These are phyloP conservation scores for Caprella mutica DNA, from an alignment of 2,888 invertebrate species.

Conservation along the genomic window DNA sequence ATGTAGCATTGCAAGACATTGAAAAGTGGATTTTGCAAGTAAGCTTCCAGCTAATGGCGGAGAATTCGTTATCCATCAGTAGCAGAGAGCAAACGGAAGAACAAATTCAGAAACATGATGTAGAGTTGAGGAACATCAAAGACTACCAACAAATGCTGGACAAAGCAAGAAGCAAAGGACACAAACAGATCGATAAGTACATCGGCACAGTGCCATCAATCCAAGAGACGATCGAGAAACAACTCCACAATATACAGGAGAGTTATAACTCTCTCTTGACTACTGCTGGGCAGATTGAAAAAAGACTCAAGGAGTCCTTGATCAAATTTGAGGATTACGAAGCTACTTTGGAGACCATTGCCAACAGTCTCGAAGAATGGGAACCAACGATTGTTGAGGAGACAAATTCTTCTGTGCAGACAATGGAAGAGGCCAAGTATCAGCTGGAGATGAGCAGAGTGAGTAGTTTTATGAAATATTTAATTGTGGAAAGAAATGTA, in stretches of 20 bases:
- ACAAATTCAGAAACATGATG: constrained; percentile 76
- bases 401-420: constrained; percentile 61
- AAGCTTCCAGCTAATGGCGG: constrained; percentile 90
- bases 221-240: constrained; percentile 65
- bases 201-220: constrained; percentile 58
- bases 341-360: constrained; percentile 72
- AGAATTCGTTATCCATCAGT: constrained; percentile 83
- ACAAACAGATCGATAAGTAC: constrained; percentile 70
- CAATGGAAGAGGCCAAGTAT: constrained; percentile 48
- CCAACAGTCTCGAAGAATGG: constrained; percentile 64
- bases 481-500: too few species aligned
- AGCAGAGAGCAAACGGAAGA: constrained; percentile 82
- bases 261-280: constrained; percentile 80
- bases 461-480: too few species aligned
- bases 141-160: constrained; percentile 70
- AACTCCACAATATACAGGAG: constrained; percentile 79
- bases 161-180: constrained; percentile 69
- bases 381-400: constrained; percentile 61
- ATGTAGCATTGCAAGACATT: constrained; percentile 78
- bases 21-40: constrained; percentile 92
- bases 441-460: constrained; percentile 62
- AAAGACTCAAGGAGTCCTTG: constrained; percentile 71
- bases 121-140: constrained; percentile 51
- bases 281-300: constrained; percentile 81
- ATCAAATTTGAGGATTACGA: constrained; percentile 90